Evolutionary conservation across 2,113 vertebrate species (phyloP), one percentile per base, ranked within the genome.

Genomic region (Scortum barcoo): DNA sequence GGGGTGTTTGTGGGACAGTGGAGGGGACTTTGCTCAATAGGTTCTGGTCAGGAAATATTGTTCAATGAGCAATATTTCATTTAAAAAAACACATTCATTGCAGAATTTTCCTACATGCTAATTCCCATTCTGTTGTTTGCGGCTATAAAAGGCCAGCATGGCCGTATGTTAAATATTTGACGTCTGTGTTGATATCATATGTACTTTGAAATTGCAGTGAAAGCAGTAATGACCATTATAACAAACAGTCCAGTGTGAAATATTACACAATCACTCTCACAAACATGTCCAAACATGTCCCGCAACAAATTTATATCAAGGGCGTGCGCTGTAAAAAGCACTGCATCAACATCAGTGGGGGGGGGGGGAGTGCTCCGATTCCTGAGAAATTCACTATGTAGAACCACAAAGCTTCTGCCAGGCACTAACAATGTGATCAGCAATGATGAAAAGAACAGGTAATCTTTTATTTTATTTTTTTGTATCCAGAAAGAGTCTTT

Each of bases 361-460:
- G 22, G 2, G 66, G 7, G 44, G 22, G 54, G 65, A 42, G 19
- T 7, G 1, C 36, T 57, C 24, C 46, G 50, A 81, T 81, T 78
- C 42, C 63, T 44, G 30, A 73, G 33, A 65, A 67, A 75, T 20
- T 17, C 38, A 80, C 68, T 26, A 33, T 74, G 57, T 66, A 26
- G 62, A 60, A 62, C 79, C 61, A 76, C 75, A 26, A 78, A 68
- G 72, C 60, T 30, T 57, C 65, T 65, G 75, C 76, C 69, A 87
- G 38, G 36, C 70, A 33, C 65, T 38, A 26, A 76, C 56, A 84
- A 82, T 84, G 68, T 86, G 56, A 88, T 88, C 80, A 68, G 87
- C 89, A 82, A 50, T 73, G 72, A 89, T 92, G 86, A 92, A 91
- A 93, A 72, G 88, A 89, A 88, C 76, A 94, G 94, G 89, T 94